Conservation (phyloP, 2,113 vertebrate genomes). For the Thermophis baileyi region DNA sequence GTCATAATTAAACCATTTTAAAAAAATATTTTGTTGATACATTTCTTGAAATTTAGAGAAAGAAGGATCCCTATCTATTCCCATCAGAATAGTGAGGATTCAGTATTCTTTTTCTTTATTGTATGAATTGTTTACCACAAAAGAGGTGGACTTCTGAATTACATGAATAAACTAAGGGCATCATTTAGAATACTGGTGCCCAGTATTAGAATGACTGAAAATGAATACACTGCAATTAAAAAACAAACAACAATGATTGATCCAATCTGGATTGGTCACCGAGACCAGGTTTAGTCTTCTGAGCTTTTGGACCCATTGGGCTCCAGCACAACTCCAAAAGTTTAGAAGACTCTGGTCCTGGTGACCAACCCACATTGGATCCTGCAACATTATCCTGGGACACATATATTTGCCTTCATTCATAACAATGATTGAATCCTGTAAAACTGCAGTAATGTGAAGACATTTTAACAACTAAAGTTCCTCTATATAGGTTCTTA, state of each 20-base stretch:
- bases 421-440: neutral
- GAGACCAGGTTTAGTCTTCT: neutral
- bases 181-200: neutral
- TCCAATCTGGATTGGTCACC: neutral
- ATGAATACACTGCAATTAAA: neutral
- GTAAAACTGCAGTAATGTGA: neutral
- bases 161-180: neutral
- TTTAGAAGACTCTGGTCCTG: neutral
- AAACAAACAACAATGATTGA: neutral
- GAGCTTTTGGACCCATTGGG: neutral
- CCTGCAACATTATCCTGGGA: neutral
- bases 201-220: neutral
- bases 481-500: neutral
- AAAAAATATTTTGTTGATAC: neutral
- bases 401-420: neutral
- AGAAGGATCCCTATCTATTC: neutral
- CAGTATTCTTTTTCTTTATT: neutral
- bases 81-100: neutral
- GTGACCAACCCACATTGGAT: neutral
- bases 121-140: neutral
- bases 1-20: neutral
- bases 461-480: neutral
- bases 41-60: neutral
- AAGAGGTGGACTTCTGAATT: neutral
- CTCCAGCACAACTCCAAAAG: neutral